Percentiles rank a stretch among this genome's conserved stretches.
phyloP scores from a whole-genome alignment of 2,797 vertebrate genomes.

The Ataeniobius toweri region DNA sequence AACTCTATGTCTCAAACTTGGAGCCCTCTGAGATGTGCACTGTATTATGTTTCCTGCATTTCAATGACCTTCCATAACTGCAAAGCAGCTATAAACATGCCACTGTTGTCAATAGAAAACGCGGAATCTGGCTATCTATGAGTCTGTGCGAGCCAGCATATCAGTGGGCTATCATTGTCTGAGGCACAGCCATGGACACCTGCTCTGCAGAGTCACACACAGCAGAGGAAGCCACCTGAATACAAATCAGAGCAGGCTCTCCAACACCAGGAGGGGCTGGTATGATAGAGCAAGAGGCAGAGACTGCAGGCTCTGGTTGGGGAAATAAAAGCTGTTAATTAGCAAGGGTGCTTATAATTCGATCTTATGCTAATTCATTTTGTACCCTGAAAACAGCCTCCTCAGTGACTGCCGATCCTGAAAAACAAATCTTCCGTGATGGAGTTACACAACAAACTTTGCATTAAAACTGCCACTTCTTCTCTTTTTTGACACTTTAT shows the following conservation, averaged over 20 bases:
- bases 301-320: slow-evolving; percentile 52
- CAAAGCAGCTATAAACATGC: slow-evolving; percentile 44
- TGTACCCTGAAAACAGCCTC: slow-evolving; percentile 47
- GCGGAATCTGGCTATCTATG: slow-evolving; percentile 43
- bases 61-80: slow-evolving; percentile 32
- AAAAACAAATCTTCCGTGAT: slow-evolving; percentile 37
- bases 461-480: slow-evolving; percentile 26
- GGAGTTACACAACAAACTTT: slow-evolving; percentile 28
- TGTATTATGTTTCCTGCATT: slow-evolving; percentile 26
- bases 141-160: slow-evolving; percentile 58
- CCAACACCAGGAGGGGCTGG: slow-evolving; percentile 44
- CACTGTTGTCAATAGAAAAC: slow-evolving; percentile 41
- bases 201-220: slow-evolving; percentile 74
- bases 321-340: slow-evolving; percentile 66
- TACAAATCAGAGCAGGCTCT: slow-evolving; percentile 67
- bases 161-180: slow-evolving; percentile 75
- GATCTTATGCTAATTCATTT: slow-evolving; percentile 37
- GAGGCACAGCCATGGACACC: slow-evolving; percentile 71
- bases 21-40: slow-evolving; percentile 10
- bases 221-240: slow-evolving; percentile 67
- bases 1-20: slow-evolving; percentile 15
- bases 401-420: slow-evolving; percentile 47
- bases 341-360: slow-evolving; percentile 55
- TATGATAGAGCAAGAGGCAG: slow-evolving; percentile 25
- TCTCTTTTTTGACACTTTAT: slow-evolving; percentile 42